phyloP scores from a whole-genome alignment of 2,113 vertebrate species.

The Mystacornis crossleyi region DNA sequence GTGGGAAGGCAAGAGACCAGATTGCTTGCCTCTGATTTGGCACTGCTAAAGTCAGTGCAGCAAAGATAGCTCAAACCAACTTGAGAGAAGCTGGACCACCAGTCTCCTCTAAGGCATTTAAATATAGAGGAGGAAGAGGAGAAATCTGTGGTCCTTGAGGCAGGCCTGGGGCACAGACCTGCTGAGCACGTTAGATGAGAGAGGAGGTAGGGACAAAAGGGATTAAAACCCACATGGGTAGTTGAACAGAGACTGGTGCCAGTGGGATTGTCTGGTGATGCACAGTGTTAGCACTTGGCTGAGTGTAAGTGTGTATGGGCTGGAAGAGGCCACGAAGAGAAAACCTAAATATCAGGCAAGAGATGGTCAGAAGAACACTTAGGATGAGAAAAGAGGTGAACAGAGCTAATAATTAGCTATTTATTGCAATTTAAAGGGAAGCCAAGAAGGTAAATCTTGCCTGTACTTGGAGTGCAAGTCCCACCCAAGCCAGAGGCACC shows the following conservation, averaged over 20 bases:
- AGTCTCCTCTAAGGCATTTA: not conserved
- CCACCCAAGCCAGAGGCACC: not conserved
- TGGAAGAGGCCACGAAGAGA: not conserved
- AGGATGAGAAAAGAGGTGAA: not conserved
- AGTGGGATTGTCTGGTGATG: not conserved
- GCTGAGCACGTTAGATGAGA: not conserved
- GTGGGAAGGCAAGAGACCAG: constrained; percentile 31
- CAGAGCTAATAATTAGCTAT: not conserved
- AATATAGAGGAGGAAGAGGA: not conserved
- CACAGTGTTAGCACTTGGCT: not conserved
- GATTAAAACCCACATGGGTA: rapidly evolving
- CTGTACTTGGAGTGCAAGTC: not conserved
- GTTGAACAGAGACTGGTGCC: not conserved
- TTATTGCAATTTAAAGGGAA: not conserved
- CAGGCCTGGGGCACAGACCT: not conserved
- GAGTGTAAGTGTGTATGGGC: rapidly evolving
- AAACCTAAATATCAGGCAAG: not conserved
- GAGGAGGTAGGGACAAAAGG: not conserved
- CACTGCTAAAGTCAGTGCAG: not conserved
- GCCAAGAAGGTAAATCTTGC: not conserved
- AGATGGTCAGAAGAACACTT: not conserved
- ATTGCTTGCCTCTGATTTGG: constrained; percentile 28
- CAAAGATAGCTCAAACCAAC: not conserved
- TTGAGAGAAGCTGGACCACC: not conserved
- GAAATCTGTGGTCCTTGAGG: not conserved